Conservation (phyloP, 2,888 invertebrate genomes). For the Chloromyia formosa region DNA sequence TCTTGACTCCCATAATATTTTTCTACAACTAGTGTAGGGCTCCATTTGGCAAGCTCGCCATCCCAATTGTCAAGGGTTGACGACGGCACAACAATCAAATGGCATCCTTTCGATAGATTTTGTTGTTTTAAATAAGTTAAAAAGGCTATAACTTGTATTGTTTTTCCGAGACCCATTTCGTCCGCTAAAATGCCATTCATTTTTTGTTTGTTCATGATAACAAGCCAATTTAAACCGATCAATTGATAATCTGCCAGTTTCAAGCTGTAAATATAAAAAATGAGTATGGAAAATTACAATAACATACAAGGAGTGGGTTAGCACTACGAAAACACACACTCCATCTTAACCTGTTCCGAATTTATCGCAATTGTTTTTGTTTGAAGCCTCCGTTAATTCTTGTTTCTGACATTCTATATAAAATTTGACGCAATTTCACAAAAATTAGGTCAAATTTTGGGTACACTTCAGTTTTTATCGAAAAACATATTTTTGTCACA, state of each 20-base stretch:
- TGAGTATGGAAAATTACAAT: neutral
- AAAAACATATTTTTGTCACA: no score
- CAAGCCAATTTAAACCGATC: conserved; percentile 92
- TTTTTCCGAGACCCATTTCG: conserved; percentile 97
- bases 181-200: conserved; percentile 96
- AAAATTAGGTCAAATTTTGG: no score
- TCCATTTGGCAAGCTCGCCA: conserved; percentile 80
- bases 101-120: conserved; percentile 77
- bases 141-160: conserved; percentile 93
- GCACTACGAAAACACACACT: no score
- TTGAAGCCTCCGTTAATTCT: no score
- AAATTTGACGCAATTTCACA: no score
- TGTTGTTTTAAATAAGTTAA: conserved; percentile 87
- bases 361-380: no score
- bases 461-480: no score
- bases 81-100: conserved; percentile 95
- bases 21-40: conserved; percentile 79
- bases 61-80: conserved; percentile 94
- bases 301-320: no score
- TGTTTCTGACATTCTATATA: no score
- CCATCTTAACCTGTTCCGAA: no score
- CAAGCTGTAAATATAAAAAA: conserved; percentile 65
- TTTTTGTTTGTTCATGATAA: conserved; percentile 85
- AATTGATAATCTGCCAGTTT: conserved; percentile 87
- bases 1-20: conserved; percentile 90